Evolutionary conservation across 2,888 invertebrate species (phyloP).

Genomic region (Autographa pulchrina): DNA sequence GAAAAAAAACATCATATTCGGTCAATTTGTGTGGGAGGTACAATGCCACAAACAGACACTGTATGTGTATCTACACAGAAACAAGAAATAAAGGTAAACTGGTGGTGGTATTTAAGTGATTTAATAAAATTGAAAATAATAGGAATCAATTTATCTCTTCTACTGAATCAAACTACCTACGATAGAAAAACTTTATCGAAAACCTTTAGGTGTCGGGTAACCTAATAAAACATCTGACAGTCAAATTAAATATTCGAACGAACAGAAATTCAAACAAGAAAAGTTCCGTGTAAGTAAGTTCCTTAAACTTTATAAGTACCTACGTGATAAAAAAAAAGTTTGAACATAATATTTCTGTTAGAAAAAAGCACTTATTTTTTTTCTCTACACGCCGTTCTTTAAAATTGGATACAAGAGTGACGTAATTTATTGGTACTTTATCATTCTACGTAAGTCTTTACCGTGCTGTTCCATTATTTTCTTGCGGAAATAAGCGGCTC

Average conservation of each 20-base stretch:
- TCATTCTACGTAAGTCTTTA: conserved; percentile 65
- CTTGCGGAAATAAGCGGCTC: conserved; percentile 49
- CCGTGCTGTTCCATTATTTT: conserved; percentile 57
- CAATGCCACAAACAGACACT: too few species aligned
- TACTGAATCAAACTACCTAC: too few species aligned
- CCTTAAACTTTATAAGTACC: conserved; percentile 63
- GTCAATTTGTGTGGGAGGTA: too few species aligned
- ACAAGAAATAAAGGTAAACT: too few species aligned
- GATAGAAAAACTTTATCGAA: not conserved
- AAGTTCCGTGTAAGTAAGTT: conserved; percentile 67
- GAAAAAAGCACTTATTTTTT: conserved; percentile 53
- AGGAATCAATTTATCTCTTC: too few species aligned
- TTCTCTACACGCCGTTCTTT: conserved; percentile 50
- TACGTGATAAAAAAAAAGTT: conserved; percentile 69
- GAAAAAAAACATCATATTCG: too few species aligned
- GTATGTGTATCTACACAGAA: too few species aligned
- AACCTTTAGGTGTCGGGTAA: conserved; percentile 27
- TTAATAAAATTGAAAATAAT: too few species aligned
- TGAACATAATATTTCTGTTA: conserved; percentile 55
- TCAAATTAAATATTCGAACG: conserved; percentile 67
- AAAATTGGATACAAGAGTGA: conserved; percentile 58
- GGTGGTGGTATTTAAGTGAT: too few species aligned
- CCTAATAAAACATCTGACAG: conserved; percentile 46
- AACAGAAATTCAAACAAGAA: conserved; percentile 67
- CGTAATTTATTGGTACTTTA: conserved; percentile 68